phyloP scores from a whole-genome alignment of 2,797 vertebrate species.

The Gila robusta region DNA sequence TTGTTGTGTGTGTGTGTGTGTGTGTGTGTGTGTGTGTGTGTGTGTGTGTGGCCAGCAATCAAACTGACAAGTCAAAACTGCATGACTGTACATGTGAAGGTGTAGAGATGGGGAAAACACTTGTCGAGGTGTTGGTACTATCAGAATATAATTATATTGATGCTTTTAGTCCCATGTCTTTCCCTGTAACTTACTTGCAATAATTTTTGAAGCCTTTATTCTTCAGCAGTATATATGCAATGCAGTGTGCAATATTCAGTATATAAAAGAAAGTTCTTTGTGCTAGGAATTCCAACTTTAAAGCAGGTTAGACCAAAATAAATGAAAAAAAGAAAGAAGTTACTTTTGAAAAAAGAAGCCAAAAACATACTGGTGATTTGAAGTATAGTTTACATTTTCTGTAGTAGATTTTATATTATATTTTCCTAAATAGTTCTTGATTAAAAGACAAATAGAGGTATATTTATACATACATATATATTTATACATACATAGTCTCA shows the following conservation, averaged over 20 bases:
- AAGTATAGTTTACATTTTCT: conserved; percentile 92
- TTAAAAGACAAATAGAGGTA: conserved; percentile 74
- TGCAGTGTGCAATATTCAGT: conserved; percentile 68
- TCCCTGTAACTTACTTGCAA: conserved; percentile 48
- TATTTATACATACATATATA: conserved; percentile 61
- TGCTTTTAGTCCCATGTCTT: conserved; percentile 19
- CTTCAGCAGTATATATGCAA: conserved; percentile 54
- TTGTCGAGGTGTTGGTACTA: conserved; percentile 58
- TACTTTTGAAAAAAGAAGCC: conserved; percentile 79
- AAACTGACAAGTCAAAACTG: conserved; percentile 83
- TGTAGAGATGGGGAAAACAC: conserved; percentile 39
- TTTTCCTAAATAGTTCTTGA: conserved; percentile 94
- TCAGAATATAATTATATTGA: conserved; percentile 46
- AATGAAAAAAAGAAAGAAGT: background rate
- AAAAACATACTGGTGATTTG: conserved; percentile 78
- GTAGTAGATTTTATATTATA: conserved; percentile 97
- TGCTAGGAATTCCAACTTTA: conserved; percentile 75
- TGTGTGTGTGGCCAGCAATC: conserved; percentile 15
- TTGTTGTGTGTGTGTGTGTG: background rate
- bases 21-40: background rate
- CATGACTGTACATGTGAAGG: conserved; percentile 47
- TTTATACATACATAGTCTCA: conserved; percentile 62
- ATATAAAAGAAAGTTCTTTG: conserved; percentile 77
- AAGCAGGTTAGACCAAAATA: conserved; percentile 17
- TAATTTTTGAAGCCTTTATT: conserved; percentile 49